Percentiles rank a stretch among this genome's conserved stretches.
These are phyloP conservation scores for Chrysolina americana DNA, from an alignment of 2,888 invertebrate genomes.

Conservation along the genomic window DNA sequence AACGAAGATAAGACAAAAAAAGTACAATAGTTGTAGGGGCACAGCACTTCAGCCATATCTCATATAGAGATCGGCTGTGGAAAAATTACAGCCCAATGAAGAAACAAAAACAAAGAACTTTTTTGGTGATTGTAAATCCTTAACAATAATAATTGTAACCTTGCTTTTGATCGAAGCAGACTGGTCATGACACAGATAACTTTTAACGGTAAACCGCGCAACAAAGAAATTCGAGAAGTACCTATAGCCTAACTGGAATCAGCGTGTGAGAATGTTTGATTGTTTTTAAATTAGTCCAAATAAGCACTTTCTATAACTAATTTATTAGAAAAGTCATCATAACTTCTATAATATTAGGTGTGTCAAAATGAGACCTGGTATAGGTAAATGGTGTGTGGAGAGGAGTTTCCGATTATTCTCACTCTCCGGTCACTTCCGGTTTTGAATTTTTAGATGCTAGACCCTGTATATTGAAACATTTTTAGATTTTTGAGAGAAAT, in stretches of 20 bases:
- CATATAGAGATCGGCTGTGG: not conserved
- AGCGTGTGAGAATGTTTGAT: not conserved
- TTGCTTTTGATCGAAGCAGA: constrained; percentile 34
- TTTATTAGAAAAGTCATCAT: too few relatives aligned
- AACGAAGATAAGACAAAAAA: not conserved
- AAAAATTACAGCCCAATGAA: not conserved
- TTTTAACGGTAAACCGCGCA: constrained; percentile 20
- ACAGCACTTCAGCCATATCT: not conserved
- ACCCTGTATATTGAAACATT: too few relatives aligned
- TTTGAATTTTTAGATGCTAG: too few relatives aligned
- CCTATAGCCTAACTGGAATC: constrained; percentile 9
- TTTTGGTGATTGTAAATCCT: constrained; percentile 39
- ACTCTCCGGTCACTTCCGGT: too few relatives aligned
- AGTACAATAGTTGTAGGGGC: not conserved
- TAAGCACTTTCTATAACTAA: not conserved
- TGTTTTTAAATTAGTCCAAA: not conserved
- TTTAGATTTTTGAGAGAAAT: too few relatives aligned
- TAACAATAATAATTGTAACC: constrained; percentile 42
- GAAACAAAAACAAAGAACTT: constrained; percentile 34
- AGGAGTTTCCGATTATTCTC: too few relatives aligned
- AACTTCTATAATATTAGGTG: too few relatives aligned
- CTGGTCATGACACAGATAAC: constrained; percentile 45
- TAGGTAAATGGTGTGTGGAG: too few relatives aligned
- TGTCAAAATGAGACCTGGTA: too few relatives aligned
- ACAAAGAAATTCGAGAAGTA: constrained; percentile 1